Percentiles rank a stretch among this genome's conserved stretches.
phyloP scores from a whole-genome alignment of 2,797 vertebrate species.

The Odontamblyopus lacepedii region DNA sequence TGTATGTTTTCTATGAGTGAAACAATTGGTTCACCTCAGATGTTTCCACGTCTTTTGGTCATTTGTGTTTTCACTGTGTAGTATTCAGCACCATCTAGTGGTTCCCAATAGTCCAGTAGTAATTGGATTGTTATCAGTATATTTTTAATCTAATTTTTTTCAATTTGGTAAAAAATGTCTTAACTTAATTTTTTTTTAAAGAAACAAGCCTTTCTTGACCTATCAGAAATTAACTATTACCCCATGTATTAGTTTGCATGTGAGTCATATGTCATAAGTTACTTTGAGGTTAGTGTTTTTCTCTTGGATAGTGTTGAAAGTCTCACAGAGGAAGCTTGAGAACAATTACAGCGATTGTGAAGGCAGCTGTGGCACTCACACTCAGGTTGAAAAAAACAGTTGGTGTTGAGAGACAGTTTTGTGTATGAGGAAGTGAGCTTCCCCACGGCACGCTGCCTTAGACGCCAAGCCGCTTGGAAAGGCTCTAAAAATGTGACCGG shows the following conservation, averaged over 20 bases:
- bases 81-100: slow-evolving; percentile 53
- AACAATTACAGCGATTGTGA: slow-evolving; percentile 48
- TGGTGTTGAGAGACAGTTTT: slow-evolving; percentile 46
- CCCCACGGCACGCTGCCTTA: slow-evolving; percentile 32
- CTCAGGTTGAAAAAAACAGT: slow-evolving; percentile 6
- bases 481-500: slow-evolving; percentile 23
- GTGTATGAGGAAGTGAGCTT: slow-evolving; percentile 59
- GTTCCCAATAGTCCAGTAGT: neutral
- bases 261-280: neutral
- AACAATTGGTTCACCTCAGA: neutral
- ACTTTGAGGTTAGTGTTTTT: neutral
- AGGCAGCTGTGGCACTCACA: slow-evolving; percentile 39
- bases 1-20: neutral
- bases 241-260: neutral
- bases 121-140: too few species aligned
- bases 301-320: slow-evolving; percentile 5
- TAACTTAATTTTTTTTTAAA: neutral
- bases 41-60: too few species aligned
- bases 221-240: neutral
- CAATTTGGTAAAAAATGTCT: neutral
- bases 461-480: slow-evolving; percentile 43
- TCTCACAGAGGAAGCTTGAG: slow-evolving; percentile 44
- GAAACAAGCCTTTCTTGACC: neutral
- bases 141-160: neutral
- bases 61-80: neutral